Evolutionary conservation across 2,797 vertebrate genomes (phyloP), one percentile per base, ranked within the genome.

Genomic region (Acipenser transmontanus): DNA sequence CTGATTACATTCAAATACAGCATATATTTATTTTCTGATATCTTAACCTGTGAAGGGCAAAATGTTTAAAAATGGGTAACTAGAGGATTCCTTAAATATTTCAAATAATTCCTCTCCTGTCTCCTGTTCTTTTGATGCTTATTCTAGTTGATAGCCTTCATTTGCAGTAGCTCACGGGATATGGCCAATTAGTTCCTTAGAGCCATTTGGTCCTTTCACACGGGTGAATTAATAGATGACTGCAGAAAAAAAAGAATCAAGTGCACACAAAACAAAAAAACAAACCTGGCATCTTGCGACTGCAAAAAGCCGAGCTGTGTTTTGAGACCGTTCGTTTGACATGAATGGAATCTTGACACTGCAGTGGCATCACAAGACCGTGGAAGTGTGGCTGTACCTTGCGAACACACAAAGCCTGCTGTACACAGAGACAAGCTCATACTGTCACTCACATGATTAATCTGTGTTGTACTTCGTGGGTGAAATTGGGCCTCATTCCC

Each of bases 281-380:
- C 80, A 80, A 84, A 82, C 80, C 80, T 82, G 84, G 87, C 85
- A 86, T 78, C 81, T 13, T n/a, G 34, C 34, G 9, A n/a, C 10
- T 13, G 14, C 54, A 57, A 57, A 57, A 4, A 2, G 11, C 54
- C 14, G 8, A 34, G 34, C 34, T 34, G 34, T 34, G 34, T 34
- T 17, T 7, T 57, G 83, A 79, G 82, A 80, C 76, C 77, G 80
- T 84, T 88, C 86, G 88, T 90, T 88, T 88, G 82, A 75, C 82
- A 85, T 80, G 74, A 78, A 57, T n/a, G 14, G 11, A 57, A 13
- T 78, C 79, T 80, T 85, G 84, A 87, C 82, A 87, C 77, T 77
- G 65, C 66, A 34, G 34, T 34, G 34, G 67, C 62, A 70, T 59
- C 13, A 72, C 54, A 77, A 77, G 78, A 79, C 81, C 82, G 87